Base-by-base conservation (phyloP, 2,113 vertebrate species). In the Serilophus lunatus region DNA sequence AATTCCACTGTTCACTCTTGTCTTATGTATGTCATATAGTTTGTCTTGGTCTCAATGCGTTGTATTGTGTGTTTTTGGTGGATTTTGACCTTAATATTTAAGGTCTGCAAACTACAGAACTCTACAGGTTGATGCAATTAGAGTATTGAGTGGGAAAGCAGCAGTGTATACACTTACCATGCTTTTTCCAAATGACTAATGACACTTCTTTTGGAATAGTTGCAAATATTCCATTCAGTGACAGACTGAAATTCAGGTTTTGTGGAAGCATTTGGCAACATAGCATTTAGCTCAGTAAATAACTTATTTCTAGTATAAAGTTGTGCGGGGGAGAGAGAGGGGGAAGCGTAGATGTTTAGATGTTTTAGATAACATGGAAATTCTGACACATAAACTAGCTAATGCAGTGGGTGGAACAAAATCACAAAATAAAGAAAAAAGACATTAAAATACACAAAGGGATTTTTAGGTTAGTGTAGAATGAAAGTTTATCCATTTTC, bases 301-400 rank as follows among this genome's bases (percentile, higher is more conserved):
- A 84, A 50, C 8, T 88, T 44, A 12, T 53, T 88, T 65, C 31
- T 8, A 44, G 5, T 8, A 23, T 6, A 61, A 7, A 53, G 3
- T 2, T 60, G 22, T 10, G 14, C 11, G 26, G 13, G 0, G 3
- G 5, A 12, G 8, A 15, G 35, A 35, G n/a, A 22, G 44, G 17
- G 35, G 20, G 20, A 35, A 31, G 18, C 45, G 4, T 45, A 57
- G 31, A 76, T 74, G 36, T 80, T 94, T 85, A 64, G 15, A 42
- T 68, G n/a, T 78, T 84, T 74, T 12, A 53, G 24, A 42, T 44
- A 75, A 61, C 22, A 78, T 28, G 56, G n/a, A 87, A 87, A 51
- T 18, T 70, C n/a, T 87, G 40, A 35, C 53, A 24, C 3, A 56
- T 80, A 80, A 90, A 76, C 36, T 44, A 42, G 20, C 31, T 26